Percentiles rank a stretch among this genome's conserved stretches.
These are phyloP conservation scores for Monoplex corrugatus DNA, from an alignment of 2,888 invertebrate species.

Conservation along the genomic window DNA sequence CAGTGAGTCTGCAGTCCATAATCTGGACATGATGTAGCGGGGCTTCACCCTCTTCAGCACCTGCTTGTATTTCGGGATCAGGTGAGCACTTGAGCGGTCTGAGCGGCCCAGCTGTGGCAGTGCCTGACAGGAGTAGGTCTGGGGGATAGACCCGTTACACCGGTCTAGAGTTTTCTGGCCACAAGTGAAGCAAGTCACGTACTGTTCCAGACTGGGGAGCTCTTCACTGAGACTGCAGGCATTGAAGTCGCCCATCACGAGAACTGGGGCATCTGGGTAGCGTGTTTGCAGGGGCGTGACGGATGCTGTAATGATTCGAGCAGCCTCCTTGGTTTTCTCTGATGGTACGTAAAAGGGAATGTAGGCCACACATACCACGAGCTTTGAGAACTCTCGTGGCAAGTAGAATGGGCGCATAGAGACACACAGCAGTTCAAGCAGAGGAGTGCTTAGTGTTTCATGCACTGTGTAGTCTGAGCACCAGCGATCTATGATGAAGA, in stretches of 20 bases:
- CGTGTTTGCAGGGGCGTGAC: too few species aligned
- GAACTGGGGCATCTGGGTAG: too few species aligned
- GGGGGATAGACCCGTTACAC: conserved; percentile 1
- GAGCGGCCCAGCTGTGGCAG: neutral
- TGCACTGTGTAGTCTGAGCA: neutral
- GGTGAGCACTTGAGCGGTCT: conserved; percentile 18
- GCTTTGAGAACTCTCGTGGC: neutral
- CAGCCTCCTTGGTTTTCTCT: too few species aligned
- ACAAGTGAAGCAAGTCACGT: conserved; percentile 11
- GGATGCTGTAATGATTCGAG: too few species aligned
- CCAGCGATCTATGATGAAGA: neutral
- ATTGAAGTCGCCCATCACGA: conserved; percentile 34
- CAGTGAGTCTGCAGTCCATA: neutral
- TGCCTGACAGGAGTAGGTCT: neutral
- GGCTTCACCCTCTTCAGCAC: conserved; percentile 13
- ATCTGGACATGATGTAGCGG: neutral
- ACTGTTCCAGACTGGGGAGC: conserved; percentile 13
- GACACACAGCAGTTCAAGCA: neutral
- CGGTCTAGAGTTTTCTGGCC: neutral
- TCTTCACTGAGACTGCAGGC: neutral
- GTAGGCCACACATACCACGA: too few species aligned
- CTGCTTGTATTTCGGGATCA: conserved; percentile 19
- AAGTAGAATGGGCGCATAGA: neutral
- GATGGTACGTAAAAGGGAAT: too few species aligned
- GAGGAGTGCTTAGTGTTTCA: neutral